Evolutionary conservation across 2,888 invertebrate species (phyloP).

Genomic region (Eutolmus rufibarbis): DNA sequence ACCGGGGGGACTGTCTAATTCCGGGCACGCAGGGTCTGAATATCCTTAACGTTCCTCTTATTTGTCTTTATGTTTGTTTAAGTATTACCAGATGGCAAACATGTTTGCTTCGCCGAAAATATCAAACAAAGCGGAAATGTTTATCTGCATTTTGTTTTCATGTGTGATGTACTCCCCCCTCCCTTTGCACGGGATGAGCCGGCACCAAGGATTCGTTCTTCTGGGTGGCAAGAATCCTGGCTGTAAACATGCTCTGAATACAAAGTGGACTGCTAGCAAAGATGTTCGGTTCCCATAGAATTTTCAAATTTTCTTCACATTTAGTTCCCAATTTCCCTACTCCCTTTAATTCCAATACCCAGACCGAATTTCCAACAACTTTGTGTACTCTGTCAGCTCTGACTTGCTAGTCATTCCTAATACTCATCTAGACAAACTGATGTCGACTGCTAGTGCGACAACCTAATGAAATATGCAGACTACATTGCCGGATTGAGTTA

Average conservation of each 20-base stretch:
- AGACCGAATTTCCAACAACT: neutral
- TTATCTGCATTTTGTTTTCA: slow-evolving; percentile 36
- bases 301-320: neutral
- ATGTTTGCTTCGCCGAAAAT: slow-evolving; percentile 37
- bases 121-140: slow-evolving; percentile 39
- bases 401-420: neutral
- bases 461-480: neutral
- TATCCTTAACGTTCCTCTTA: slow-evolving; percentile 35
- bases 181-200: neutral
- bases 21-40: slow-evolving; percentile 31
- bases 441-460: neutral
- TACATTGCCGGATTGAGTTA: neutral
- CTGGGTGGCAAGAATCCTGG: slow-evolving; percentile 2
- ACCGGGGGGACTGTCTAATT: neutral
- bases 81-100: slow-evolving; percentile 41
- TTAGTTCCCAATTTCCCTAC: neutral
- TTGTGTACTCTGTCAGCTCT: neutral
- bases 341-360: neutral
- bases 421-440: neutral
- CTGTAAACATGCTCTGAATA: slow-evolving; percentile 5
- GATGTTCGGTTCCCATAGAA: neutral
- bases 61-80: slow-evolving; percentile 39
- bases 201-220: neutral
- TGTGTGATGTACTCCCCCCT: neutral
- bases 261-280: neutral